Percentiles rank a stretch among this genome's conserved stretches.
These are phyloP conservation scores for Pygathrix nemaeus DNA, from an alignment of 2,113 vertebrate species.

Conservation along the genomic window DNA sequence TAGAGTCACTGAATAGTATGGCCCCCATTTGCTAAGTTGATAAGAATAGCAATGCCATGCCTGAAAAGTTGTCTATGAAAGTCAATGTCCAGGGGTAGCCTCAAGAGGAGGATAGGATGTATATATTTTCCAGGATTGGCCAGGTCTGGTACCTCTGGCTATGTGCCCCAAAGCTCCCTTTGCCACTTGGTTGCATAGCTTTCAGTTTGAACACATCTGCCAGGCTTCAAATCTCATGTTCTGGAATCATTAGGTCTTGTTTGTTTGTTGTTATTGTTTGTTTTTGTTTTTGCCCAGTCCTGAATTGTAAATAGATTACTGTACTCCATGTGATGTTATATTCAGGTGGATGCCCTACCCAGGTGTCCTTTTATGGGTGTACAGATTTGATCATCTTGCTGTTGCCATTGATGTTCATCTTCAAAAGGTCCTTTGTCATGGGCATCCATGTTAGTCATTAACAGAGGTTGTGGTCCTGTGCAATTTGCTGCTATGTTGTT, in stretches of 20 bases:
- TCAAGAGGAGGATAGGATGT: background rate
- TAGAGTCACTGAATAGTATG: background rate
- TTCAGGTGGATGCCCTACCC: background rate
- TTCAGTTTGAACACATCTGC: background rate
- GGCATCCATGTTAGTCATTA: background rate
- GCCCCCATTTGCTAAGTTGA: background rate
- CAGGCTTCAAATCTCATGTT: background rate
- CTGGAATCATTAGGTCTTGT: background rate
- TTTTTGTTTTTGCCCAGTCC: background rate
- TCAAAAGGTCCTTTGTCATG: background rate
- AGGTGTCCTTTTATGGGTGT: background rate
- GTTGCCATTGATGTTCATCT: background rate
- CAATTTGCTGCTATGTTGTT: background rate
- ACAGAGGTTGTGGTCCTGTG: background rate
- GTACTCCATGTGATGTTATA: background rate
- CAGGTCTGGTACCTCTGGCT: background rate
- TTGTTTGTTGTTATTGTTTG: background rate
- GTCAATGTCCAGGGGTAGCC: background rate
- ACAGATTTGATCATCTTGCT: background rate
- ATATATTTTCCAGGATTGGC: background rate
- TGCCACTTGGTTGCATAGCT: background rate
- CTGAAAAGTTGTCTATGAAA: background rate
- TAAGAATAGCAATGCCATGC: background rate
- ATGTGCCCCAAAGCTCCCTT: background rate
- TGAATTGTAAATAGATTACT: background rate